Evolutionary conservation across 2,888 invertebrate genomes (phyloP).

Genomic region (Dryocosmus kuriphilus): DNA sequence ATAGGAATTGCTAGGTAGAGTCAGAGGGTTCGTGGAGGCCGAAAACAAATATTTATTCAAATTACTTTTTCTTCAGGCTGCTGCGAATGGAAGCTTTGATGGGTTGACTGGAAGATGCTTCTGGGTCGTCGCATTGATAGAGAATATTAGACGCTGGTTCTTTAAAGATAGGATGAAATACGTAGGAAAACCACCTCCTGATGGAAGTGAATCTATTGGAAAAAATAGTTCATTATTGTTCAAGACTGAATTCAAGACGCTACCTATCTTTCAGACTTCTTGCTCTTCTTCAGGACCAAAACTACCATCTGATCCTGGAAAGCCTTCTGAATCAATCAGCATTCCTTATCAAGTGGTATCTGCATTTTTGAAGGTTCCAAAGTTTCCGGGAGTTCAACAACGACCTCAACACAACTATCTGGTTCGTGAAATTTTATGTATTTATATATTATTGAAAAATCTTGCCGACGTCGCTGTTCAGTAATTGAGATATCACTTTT

Average conservation of each 20-base stretch:
- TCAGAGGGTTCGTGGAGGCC: constrained; percentile 69
- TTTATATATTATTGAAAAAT: too few species aligned
- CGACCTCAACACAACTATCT: neutral
- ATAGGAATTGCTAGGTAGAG: constrained; percentile 64
- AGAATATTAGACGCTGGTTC: neutral
- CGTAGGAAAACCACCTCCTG: constrained; percentile 1
- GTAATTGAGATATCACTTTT: too few species aligned
- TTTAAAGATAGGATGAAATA: neutral
- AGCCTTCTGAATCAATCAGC: neutral
- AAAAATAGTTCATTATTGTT: neutral
- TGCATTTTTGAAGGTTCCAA: neutral
- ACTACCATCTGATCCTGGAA: neutral
- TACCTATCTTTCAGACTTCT: neutral
- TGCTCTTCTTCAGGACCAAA: neutral
- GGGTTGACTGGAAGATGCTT: neutral
- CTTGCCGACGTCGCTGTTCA: too few species aligned
- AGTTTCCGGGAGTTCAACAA: neutral
- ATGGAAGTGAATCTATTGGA: neutral
- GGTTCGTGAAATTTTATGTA: neutral
- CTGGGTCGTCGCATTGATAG: neutral
- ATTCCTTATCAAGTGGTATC: neutral
- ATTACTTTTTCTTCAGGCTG: neutral
- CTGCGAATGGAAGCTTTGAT: too few species aligned
- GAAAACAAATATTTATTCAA: neutral
- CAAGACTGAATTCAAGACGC: neutral